These are phyloP conservation scores for Labeo catla DNA, from an alignment of 2,113 vertebrate species.

Conservation along the genomic window DNA sequence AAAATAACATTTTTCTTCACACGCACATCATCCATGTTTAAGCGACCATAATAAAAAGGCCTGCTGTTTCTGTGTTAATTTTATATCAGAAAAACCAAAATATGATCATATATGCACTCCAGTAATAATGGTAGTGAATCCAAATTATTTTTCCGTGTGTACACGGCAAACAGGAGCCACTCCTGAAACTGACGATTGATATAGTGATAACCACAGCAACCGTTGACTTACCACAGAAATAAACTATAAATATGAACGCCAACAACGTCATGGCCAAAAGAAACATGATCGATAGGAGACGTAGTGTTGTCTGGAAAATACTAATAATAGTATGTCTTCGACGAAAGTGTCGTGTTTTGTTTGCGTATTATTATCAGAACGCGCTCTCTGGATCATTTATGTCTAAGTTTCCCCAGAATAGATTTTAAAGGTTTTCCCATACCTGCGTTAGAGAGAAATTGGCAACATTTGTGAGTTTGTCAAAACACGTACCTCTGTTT, in stretches of 20 bases:
- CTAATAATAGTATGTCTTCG: background rate
- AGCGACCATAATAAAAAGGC: background rate
- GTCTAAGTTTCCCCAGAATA: background rate
- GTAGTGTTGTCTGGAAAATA: background rate
- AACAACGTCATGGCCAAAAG: background rate
- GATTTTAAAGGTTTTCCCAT: background rate
- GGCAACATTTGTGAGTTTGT: background rate
- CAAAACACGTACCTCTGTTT: background rate
- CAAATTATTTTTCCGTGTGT: background rate
- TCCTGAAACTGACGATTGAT: background rate
- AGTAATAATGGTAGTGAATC: background rate
- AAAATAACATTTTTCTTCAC: background rate
- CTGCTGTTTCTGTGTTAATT: background rate
- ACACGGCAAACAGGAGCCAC: background rate
- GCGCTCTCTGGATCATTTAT: background rate
- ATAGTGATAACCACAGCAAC: background rate
- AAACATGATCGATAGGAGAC: background rate
- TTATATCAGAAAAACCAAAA: background rate
- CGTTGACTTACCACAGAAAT: background rate
- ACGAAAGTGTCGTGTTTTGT: background rate
- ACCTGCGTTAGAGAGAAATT: background rate
- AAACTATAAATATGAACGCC: background rate
- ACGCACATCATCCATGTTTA: background rate
- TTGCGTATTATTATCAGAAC: background rate
- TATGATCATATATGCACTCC: background rate